Conservation (phyloP, 2,797 vertebrate genomes). For the Esox lucius region DNA sequence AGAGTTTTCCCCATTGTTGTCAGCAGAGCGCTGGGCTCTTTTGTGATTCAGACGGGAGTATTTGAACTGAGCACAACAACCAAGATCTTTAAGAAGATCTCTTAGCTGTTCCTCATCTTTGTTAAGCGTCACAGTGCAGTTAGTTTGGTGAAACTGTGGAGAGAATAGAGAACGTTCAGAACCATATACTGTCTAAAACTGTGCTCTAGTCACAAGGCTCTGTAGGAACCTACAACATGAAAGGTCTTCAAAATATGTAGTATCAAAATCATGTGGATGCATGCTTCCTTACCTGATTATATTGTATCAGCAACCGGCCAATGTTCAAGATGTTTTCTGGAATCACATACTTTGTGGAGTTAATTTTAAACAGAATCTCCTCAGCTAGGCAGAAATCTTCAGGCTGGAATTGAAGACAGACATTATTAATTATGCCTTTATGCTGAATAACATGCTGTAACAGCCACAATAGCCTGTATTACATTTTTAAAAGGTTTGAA, state of each 20-base stretch:
- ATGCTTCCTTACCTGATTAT: not conserved
- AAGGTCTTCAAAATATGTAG: not conserved
- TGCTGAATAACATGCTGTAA: not conserved
- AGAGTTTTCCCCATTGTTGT: not conserved
- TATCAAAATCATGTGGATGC: not conserved
- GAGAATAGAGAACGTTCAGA: not conserved
- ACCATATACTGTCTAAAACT: not conserved
- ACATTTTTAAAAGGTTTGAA: not conserved
- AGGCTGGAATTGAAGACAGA: not conserved
- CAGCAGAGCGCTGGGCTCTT: not conserved
- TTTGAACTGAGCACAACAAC: not conserved
- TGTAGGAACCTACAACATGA: not conserved
- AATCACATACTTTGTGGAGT: not conserved
- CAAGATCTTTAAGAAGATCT: not conserved
- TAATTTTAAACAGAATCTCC: not conserved
- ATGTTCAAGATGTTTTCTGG: not conserved
- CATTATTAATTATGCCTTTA: not conserved
- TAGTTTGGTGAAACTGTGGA: not conserved
- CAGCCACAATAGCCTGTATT: not conserved
- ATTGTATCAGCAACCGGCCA: not conserved
- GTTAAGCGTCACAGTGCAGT: not conserved
- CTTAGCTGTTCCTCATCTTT: not conserved
- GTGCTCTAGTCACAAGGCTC: not conserved
- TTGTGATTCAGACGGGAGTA: not conserved
- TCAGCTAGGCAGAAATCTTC: not conserved